phyloP scores from a whole-genome alignment of 2,113 vertebrate species.

The Saguinus imperator region DNA sequence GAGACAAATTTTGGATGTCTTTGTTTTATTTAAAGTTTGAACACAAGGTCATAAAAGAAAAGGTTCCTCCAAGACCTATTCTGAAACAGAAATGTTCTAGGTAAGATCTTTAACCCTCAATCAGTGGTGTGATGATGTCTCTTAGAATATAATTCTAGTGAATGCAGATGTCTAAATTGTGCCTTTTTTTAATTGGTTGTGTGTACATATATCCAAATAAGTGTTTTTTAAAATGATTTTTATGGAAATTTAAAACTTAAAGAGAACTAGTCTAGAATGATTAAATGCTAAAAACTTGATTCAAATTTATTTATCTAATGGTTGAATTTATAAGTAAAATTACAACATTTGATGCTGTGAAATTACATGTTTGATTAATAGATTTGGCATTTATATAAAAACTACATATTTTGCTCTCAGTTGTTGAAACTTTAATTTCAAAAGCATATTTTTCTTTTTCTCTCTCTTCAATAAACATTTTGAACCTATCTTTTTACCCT shows the following conservation, averaged over 20 bases:
- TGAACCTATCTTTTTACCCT: slow-evolving; percentile 41
- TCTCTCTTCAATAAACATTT: slow-evolving; percentile 30
- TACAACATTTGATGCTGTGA: slow-evolving; percentile 10
- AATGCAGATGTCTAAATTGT: slow-evolving; percentile 50
- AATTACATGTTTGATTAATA: slow-evolving; percentile 17
- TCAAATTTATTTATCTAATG: slow-evolving; percentile 13
- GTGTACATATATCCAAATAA: background rate
- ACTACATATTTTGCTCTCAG: background rate
- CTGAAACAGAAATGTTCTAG: slow-evolving; percentile 92
- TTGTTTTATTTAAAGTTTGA: slow-evolving; percentile 90
- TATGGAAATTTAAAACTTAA: slow-evolving; percentile 10
- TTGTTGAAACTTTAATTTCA: slow-evolving; percentile 46
- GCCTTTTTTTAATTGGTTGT: slow-evolving; percentile 34
- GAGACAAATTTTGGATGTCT: slow-evolving; percentile 62
- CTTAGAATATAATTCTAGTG: slow-evolving; percentile 31
- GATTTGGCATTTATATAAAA: slow-evolving; percentile 10
- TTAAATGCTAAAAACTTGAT: slow-evolving; percentile 48
- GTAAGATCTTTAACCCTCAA: slow-evolving; percentile 83
- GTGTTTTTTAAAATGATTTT: slow-evolving; percentile 25
- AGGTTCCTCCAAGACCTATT: slow-evolving; percentile 80
- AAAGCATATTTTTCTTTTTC: background rate
- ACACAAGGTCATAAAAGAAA: slow-evolving; percentile 86
- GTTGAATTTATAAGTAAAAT: slow-evolving; percentile 42
- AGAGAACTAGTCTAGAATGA: background rate
- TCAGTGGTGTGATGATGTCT: background rate